phyloP scores from a whole-genome alignment of 2,797 vertebrate species.

The Sebastes taczanowskii region DNA sequence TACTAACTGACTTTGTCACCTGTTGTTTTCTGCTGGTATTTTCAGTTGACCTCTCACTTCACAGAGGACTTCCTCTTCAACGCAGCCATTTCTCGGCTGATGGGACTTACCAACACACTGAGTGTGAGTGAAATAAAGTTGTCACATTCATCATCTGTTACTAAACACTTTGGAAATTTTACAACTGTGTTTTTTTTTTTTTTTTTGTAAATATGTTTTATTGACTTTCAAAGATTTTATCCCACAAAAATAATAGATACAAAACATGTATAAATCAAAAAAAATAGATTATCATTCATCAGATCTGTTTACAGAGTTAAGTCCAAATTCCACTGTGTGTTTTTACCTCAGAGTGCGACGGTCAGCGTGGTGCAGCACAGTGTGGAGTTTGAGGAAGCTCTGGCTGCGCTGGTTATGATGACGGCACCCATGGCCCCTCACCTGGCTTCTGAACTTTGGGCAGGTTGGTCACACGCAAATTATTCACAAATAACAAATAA shows the following conservation, averaged over 20 bases:
- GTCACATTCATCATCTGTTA: not conserved
- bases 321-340: too few species aligned
- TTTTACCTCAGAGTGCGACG: constrained; percentile 82
- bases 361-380: constrained; percentile 87
- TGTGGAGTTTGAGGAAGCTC: constrained; percentile 91
- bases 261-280: too few species aligned
- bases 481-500: not conserved
- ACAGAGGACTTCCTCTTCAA: constrained; percentile 93
- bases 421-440: constrained; percentile 93
- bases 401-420: constrained; percentile 89
- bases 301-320: too few species aligned
- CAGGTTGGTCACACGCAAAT: constrained; percentile 82
- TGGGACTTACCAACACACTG: constrained; percentile 91
- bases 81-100: constrained; percentile 90
- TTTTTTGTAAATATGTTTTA: too few species aligned
- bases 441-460: constrained; percentile 95
- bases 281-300: too few species aligned
- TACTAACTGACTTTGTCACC: not conserved
- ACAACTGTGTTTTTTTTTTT: too few species aligned
- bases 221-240: too few species aligned
- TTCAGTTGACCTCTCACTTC: constrained; percentile 90
- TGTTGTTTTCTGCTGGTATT: not conserved
- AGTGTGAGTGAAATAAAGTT: constrained; percentile 79
- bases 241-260: too few species aligned
- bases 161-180: not conserved